These are phyloP conservation scores for Anhinga rufa DNA, from an alignment of 2,113 vertebrate genomes.

Conservation along the genomic window DNA sequence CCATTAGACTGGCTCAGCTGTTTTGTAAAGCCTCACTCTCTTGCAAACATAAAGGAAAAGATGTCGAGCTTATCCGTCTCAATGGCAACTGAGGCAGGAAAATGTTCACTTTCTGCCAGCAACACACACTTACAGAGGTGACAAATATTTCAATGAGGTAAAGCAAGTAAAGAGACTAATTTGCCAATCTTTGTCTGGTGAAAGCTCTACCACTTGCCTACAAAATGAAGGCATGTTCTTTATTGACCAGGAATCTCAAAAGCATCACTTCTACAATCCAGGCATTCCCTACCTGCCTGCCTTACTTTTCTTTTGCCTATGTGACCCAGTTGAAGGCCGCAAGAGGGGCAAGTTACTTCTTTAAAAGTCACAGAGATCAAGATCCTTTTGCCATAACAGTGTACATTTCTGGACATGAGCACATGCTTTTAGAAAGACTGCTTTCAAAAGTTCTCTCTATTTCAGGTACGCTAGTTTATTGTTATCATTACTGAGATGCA, in stretches of 20 bases:
- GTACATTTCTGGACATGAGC: neutral
- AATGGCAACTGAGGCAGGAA: neutral
- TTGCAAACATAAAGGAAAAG: neutral
- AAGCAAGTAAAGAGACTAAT: neutral
- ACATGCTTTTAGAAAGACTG: neutral
- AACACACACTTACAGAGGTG: neutral
- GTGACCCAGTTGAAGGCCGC: neutral
- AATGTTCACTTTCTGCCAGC: rapidly evolving
- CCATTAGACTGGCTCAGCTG: neutral
- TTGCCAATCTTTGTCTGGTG: neutral
- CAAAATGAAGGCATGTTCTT: neutral
- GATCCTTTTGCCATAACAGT: neutral
- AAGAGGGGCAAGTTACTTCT: neutral
- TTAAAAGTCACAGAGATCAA: neutral
- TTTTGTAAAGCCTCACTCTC: neutral
- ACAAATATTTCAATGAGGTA: neutral
- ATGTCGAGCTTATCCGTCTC: neutral
- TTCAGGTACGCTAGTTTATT: neutral
- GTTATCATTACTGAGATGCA: neutral
- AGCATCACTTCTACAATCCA: neutral
- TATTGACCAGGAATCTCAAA: neutral
- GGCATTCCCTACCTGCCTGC: neutral
- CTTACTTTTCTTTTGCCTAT: neutral
- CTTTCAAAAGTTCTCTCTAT: neutral
- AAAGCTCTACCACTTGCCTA: neutral